A percentile compares a stretch with the other conserved stretches of the same genome.
phyloP scores from a whole-genome alignment of 2,888 invertebrate species.

The Synanthedon tipuliformis region DNA sequence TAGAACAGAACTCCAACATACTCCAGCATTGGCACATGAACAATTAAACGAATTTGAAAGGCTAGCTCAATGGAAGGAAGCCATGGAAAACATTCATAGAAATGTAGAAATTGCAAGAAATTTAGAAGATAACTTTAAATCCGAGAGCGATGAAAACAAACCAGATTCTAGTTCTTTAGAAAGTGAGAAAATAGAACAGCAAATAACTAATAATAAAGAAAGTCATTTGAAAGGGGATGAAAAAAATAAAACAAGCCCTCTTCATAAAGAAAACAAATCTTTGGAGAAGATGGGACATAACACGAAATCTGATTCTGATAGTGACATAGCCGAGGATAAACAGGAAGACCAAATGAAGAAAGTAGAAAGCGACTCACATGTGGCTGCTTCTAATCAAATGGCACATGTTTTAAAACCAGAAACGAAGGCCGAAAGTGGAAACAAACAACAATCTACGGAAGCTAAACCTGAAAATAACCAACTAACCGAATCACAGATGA shows the following conservation, averaged over 20 bases:
- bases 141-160: slow-evolving; percentile 3
- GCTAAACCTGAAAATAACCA: not conserved
- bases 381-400: slow-evolving; percentile 12
- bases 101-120: slow-evolving; percentile 41
- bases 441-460: not conserved
- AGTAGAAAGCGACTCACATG: not conserved
- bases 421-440: not conserved
- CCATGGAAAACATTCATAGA: slow-evolving; percentile 36
- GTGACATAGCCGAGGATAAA: not conserved
- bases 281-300: not conserved
- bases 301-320: not conserved
- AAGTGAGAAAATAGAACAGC: not conserved
- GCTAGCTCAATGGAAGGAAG: slow-evolving; percentile 48
- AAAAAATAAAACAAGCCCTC: not conserved
- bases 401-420: slow-evolving; percentile 7
- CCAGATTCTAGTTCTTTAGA: not conserved
- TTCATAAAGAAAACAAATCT: not conserved
- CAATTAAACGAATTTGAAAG: slow-evolving; percentile 33
- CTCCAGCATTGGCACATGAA: slow-evolving; percentile 1
- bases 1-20: slow-evolving; percentile 18
- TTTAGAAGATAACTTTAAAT: slow-evolving; percentile 45
- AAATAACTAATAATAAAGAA: not conserved
- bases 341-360: not conserved
- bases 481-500: too few species aligned
- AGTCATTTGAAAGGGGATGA: not conserved